Conservation (phyloP, 2,797 vertebrate genomes). For the Podargus strigoides region DNA sequence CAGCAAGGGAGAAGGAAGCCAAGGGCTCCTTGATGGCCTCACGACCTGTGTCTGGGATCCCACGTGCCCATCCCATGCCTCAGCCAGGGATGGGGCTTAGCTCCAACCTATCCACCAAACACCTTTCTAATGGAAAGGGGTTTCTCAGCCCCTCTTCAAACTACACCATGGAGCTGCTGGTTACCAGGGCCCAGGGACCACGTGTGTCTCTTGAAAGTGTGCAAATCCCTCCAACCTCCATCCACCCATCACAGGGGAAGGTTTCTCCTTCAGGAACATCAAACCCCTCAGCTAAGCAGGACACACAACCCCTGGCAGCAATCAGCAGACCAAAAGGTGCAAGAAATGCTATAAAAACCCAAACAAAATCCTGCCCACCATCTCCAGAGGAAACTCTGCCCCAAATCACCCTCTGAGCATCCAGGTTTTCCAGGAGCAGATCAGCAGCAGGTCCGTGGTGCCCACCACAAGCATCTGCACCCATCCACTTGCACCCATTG, state of each 20-base stretch:
- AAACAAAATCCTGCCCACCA: background rate
- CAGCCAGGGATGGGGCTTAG: background rate
- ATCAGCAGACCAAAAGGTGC: background rate
- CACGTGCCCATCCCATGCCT: background rate
- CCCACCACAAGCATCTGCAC: background rate
- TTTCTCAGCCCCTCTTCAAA: background rate
- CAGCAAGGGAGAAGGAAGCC: background rate
- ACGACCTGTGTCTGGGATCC: background rate
- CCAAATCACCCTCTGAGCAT: background rate
- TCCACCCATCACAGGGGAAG: background rate
- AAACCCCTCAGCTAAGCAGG: background rate
- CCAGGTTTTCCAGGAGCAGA: background rate
- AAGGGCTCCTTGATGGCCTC: accelerated
- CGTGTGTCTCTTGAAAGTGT: accelerated
- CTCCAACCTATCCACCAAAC: background rate
- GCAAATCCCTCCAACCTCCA: background rate
- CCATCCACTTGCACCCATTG: too few relatives aligned
- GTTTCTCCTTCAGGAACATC: background rate
- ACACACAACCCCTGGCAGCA: accelerated
- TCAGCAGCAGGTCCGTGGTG: background rate
- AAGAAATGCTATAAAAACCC: background rate
- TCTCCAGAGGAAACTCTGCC: background rate
- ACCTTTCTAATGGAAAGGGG: background rate
- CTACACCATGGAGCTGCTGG: background rate
- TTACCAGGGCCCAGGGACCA: background rate